Base-by-base conservation (phyloP, 2,888 invertebrate species). In the Sicus ferrugineus region DNA sequence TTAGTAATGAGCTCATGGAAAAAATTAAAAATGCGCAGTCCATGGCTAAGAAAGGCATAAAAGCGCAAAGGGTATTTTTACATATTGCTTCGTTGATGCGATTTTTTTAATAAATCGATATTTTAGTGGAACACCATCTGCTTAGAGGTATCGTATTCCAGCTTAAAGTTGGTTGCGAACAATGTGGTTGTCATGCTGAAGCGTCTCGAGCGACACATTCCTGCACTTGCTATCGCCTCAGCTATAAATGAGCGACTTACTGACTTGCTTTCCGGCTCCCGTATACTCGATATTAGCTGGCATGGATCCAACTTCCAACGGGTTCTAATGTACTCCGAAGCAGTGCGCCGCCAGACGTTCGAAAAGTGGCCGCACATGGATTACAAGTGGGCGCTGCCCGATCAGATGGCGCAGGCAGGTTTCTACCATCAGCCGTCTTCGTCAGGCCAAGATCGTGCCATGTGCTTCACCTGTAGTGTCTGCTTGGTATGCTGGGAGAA, bases 401-500 rank as follows among this genome's bases (percentile, higher is more conserved):
- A 95, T 77, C 95, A 95, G 81, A 97, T 97, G 97, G 96, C 97
- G 5, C 96, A 97, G 83, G 97, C 97, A 2, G 97, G 97, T 19
- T 97, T 97, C 86, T 97, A 96, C 86, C 96, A 97, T 86, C 95
- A 96, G 83, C 96, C 97, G 0, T 93, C 94, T 67, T 89, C 91
- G 3, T 90, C 92, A 31, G 96, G 96, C 3, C 96, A 96, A 82
- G 97, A 97, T 86, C 89, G 97, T 73, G 97, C 96, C 7, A 94
- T 97, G 94, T 97, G 97, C 83, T 97, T 97, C 85, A 95, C 95
- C 0, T 97, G 97, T 84, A 93, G 92, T 79, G 95, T 97, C 11
- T 97, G 97, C 82, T 89, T 97, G 28, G 96, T 97, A 6, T 95
- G 94, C 86, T 97, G 97, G 97, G 97, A 97, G 86, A 93, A 96